Conservation (phyloP, 2,888 invertebrate species). For the Diarsia brunnea region DNA sequence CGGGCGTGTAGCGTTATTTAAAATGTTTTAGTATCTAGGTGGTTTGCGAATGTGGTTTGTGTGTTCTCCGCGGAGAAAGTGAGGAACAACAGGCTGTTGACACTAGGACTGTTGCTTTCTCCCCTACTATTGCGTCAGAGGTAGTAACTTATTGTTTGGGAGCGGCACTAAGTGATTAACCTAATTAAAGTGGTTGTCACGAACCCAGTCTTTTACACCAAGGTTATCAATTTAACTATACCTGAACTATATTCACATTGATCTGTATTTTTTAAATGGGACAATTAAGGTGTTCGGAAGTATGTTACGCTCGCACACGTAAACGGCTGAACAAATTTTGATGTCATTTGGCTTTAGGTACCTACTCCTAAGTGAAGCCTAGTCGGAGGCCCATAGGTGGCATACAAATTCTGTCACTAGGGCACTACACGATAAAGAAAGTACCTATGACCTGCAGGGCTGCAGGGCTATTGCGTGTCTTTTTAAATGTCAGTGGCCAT, state of each 20-base stretch:
- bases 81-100: conserved; percentile 5
- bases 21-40: conserved; percentile 10
- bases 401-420: no score
- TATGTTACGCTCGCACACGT: neutral
- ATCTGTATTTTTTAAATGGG: neutral
- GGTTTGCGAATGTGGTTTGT: conserved; percentile 3
- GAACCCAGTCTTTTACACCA: neutral
- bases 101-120: conserved; percentile 2
- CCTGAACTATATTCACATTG: neutral
- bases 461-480: no score
- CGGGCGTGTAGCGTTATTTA: conserved; percentile 1
- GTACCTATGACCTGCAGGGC: neutral
- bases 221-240: conserved; percentile 4
- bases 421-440: no score
- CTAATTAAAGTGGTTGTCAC: conserved; percentile 17
- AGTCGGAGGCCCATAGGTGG: no score
- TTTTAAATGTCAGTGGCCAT: no score
- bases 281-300: neutral
- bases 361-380: no score
- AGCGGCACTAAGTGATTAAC: conserved; percentile 37
- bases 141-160: conserved; percentile 13
- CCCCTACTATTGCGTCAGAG: conserved; percentile 6
- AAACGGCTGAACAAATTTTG: neutral
- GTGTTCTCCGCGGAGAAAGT: conserved; percentile 24
- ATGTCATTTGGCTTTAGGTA: neutral